A percentile compares a stretch with the other conserved stretches of the same genome.
Conservation (phyloP, 2,888 invertebrate species). For the Trachelus stipa region DNA sequence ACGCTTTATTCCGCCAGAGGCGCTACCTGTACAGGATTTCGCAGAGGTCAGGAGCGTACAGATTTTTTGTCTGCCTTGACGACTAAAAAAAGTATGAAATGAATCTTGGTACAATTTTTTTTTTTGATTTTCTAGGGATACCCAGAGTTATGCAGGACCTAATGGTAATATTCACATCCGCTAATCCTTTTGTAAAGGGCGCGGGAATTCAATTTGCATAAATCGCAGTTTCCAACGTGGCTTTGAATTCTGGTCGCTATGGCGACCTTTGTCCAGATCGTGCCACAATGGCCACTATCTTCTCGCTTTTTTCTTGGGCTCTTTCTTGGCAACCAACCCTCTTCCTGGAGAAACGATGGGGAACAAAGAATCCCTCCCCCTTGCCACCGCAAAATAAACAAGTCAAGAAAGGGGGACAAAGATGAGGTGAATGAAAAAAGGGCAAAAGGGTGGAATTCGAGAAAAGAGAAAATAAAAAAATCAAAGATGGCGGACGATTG, state of each 20-base stretch:
- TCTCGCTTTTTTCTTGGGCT: slow-evolving; percentile 21
- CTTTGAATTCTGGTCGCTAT: slow-evolving; percentile 62
- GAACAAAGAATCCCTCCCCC: slow-evolving; percentile 64
- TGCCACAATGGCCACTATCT: slow-evolving; percentile 63
- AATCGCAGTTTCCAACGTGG: slow-evolving; percentile 59
- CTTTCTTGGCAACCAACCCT: slow-evolving; percentile 18
- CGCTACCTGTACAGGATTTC: not conserved
- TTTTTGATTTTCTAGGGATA: too few species aligned
- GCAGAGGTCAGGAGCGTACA: too few species aligned
- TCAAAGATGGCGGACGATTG: slow-evolving; percentile 53
- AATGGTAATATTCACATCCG: too few species aligned
- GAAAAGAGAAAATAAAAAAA: slow-evolving; percentile 41
- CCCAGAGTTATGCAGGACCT: too few species aligned
- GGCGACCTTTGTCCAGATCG: slow-evolving; percentile 64
- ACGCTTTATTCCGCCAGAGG: too few species aligned
- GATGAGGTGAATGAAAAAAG: not conserved
- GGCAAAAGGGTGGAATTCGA: too few species aligned
- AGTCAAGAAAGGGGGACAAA: too few species aligned
- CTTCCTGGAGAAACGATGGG: slow-evolving; percentile 61
- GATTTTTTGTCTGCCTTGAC: too few species aligned
- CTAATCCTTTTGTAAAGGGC: not conserved
- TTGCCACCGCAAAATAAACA: slow-evolving; percentile 22
- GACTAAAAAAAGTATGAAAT: too few species aligned
- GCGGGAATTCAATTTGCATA: slow-evolving; percentile 56
- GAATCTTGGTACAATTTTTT: too few species aligned